These are phyloP conservation scores for Melanocharis versteri DNA, from an alignment of 2,113 vertebrate genomes.

Conservation along the genomic window DNA sequence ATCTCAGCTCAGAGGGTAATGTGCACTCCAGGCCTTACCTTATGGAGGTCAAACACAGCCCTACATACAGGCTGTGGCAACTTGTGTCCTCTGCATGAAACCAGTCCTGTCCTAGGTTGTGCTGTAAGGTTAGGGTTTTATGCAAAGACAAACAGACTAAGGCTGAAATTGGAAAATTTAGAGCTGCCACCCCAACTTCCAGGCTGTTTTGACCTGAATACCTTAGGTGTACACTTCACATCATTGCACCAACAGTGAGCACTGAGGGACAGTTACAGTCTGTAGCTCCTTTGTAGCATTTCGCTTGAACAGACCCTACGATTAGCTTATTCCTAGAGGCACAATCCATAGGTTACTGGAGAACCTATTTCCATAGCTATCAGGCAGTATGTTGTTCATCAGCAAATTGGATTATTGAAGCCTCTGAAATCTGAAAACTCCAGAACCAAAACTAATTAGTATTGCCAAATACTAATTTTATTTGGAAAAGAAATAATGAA, in stretches of 20 bases:
- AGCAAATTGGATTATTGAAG: background rate
- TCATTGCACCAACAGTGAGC: background rate
- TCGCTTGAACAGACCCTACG: background rate
- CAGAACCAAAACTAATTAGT: background rate
- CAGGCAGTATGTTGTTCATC: background rate
- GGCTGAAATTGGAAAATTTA: background rate
- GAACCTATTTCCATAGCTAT: background rate
- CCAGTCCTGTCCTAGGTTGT: background rate
- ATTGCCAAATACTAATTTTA: background rate
- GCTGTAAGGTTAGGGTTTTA: background rate
- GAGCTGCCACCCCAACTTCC: background rate
- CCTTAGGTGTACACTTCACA: background rate
- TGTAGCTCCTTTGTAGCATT: background rate
- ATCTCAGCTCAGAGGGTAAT: conserved; percentile 8
- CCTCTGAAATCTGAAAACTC: background rate
- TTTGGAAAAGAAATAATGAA: background rate
- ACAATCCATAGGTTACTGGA: background rate
- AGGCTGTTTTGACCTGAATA: background rate
- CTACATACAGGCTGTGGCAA: background rate
- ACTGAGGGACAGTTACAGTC: background rate
- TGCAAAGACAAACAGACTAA: background rate
- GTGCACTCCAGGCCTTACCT: background rate
- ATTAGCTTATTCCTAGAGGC: background rate
- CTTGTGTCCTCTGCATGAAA: background rate
- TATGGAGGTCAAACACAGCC: background rate